A percentile compares a stretch with the other conserved stretches of the same genome.
Evolutionary conservation across 2,113 vertebrate species (phyloP).

Genomic region (Pachyramphus minor): DNA sequence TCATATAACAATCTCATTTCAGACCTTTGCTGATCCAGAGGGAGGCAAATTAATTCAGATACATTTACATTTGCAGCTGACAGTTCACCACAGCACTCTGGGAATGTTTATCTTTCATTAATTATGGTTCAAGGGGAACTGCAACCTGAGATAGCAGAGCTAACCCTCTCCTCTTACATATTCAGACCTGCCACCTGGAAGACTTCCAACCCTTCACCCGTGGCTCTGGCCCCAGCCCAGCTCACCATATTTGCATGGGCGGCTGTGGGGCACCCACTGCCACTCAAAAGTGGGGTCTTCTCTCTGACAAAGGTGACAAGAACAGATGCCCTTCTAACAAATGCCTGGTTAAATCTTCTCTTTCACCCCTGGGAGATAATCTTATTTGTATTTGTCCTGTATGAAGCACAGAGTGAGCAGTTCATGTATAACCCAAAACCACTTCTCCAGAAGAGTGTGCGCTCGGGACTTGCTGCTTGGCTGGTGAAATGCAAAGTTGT

Average conservation of each 20-base stretch:
- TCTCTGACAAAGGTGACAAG: background rate
- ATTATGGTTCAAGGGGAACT: conserved; percentile 52
- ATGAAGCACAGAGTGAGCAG: background rate
- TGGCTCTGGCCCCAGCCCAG: conserved; percentile 15
- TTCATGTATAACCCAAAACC: background rate
- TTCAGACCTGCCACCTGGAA: conserved; percentile 11
- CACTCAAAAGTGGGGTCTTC: background rate
- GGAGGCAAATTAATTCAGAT: conserved; percentile 5
- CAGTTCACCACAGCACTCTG: conserved; percentile 15
- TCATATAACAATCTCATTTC: background rate
- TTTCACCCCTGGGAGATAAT: background rate
- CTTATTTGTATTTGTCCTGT: background rate
- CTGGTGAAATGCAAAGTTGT: background rate
- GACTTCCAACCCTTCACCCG: background rate
- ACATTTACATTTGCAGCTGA: conserved; percentile 16
- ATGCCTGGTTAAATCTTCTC: background rate
- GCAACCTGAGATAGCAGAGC: conserved; percentile 41
- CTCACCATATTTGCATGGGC: rapidly evolving
- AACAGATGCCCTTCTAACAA: background rate
- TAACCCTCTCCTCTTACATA: conserved; percentile 38
- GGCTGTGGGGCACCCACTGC: background rate
- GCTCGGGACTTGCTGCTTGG: rapidly evolving
- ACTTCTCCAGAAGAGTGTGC: rapidly evolving
- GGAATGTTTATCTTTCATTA: conserved; percentile 52
- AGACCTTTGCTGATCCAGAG: background rate